Conservation (phyloP, 2,797 vertebrate genomes). For the Neomorphus geoffroyi region DNA sequence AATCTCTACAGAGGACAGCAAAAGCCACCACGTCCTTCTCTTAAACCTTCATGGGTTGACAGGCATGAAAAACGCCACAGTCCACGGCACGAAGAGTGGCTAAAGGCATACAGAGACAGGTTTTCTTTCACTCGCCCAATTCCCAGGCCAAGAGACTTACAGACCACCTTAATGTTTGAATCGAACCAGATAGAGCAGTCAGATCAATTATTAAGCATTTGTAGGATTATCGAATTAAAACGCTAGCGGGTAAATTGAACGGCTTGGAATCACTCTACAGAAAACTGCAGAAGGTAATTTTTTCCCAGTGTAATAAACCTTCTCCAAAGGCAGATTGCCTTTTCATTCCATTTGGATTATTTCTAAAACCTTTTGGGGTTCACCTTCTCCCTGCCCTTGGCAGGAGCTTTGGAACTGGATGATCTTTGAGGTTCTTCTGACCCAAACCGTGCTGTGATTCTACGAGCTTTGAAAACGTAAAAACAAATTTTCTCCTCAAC, state of each 20-base stretch:
- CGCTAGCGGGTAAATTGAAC: neutral
- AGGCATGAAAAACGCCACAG: neutral
- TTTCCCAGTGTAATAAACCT: neutral
- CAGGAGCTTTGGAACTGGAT: too few relatives aligned
- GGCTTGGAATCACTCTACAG: neutral
- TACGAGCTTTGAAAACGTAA: neutral
- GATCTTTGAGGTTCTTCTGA: too few relatives aligned
- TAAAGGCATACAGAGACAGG: neutral
- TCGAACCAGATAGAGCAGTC: neutral
- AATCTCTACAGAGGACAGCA: neutral
- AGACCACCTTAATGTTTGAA: neutral
- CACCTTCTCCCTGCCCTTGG: too few relatives aligned
- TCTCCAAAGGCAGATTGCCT: neutral
- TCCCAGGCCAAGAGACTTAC: neutral
- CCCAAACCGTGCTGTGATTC: too few relatives aligned
- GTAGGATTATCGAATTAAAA: conserved; percentile 6
- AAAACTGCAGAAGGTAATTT: neutral
- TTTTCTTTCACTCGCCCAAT: neutral
- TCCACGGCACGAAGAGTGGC: neutral
- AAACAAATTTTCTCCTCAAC: neutral
- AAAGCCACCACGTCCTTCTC: neutral
- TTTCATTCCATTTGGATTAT: neutral
- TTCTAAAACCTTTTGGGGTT: neutral
- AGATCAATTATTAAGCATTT: neutral
- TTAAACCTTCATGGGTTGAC: neutral